Base-by-base conservation (phyloP, 2,797 vertebrate genomes). In the Huso huso region DNA sequence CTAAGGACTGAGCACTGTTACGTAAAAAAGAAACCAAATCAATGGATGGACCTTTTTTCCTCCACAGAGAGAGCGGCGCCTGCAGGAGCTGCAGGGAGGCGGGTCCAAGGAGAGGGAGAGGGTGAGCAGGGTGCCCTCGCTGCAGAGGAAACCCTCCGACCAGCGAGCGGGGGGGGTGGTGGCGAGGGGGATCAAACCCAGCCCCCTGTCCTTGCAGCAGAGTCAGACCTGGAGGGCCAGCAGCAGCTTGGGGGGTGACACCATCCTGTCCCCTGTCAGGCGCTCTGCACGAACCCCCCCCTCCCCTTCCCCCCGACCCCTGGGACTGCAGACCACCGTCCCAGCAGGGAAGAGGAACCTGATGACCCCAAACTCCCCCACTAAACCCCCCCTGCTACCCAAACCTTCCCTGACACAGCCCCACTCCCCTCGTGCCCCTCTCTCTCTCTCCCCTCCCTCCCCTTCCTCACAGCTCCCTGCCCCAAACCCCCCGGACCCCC, bases 121-220 rank as follows among this genome's bases (percentile, higher is more conserved):
- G 68, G 50, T 86, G 49, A 65, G 77, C 6, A 78, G 79, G 6
- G 85, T 91, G 69, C 83, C 86, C 6, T 90, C 88, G 13, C 79
- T 92, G 70, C 88, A 75, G 75, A 84, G 80, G 52, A 92, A 81
- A 50, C 13, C 76, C 0, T 86, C 79, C 1, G 84, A 91, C 70
- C 82, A 61, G 10, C 13, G 57, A 49, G 49, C 58, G 13, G 78
- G 70, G 59, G 68, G 61, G 0, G 51, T 49, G 0, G 50, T 6
- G 23, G 51, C 63, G 59, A 61, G 64, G 1, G 11, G 68, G 13
- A 53, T 72, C 10, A 77, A 71, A 65, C 68, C 75, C 6, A 11
- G 67, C 3, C 4, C 73, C 49, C 66, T 67, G 51, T n/a, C 59
- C 1, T 37, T 58, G 15, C 23, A 49, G 15, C 10, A 23, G n/a